Conservation (phyloP, 2,888 invertebrate species). For the Dryococelus australis region DNA sequence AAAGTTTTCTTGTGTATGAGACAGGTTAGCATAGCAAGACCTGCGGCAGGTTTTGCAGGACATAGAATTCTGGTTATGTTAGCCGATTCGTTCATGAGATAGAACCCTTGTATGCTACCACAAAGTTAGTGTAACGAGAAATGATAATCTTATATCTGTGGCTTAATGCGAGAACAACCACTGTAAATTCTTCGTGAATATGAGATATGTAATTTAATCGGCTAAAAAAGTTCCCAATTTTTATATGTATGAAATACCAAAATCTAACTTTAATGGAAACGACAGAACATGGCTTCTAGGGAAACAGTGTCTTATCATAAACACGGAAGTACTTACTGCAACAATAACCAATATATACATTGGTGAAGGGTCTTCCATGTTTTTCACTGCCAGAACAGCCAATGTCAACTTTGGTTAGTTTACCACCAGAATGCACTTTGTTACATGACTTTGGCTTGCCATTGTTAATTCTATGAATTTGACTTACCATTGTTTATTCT, state of each 20-base stretch:
- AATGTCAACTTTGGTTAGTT: neutral
- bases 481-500: neutral
- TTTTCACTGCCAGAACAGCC: neutral
- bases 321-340: neutral
- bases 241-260: neutral
- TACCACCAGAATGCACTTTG: neutral
- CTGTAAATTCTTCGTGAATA: neutral
- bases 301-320: neutral
- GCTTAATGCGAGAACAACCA: slow-evolving; percentile 2
- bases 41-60: no score
- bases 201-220: neutral
- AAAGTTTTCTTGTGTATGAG: no score
- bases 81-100: no score
- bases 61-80: no score
- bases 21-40: no score
- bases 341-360: neutral
- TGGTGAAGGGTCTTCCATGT: no score
- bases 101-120: no score
- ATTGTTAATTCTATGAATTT: neutral
- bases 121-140: no score
- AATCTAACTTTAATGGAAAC: neutral
- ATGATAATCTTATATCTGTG: neutral
- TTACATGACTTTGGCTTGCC: neutral
- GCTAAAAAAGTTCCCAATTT: neutral
- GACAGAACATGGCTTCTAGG: neutral